Base-by-base conservation (phyloP, 2,113 vertebrate species). In the Salvelinus alpinus region DNA sequence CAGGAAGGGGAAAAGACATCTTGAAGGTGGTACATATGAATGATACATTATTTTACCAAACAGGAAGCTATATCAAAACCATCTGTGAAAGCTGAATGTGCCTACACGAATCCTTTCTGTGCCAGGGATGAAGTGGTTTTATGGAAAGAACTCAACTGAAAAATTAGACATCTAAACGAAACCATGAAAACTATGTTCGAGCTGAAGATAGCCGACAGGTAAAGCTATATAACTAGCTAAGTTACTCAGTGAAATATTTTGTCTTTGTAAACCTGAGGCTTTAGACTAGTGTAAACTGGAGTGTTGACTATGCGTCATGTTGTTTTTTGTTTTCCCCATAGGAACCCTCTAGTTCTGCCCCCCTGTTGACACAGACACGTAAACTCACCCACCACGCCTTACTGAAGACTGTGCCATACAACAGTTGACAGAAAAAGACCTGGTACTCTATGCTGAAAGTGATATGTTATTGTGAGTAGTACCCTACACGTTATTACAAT, bases 1-100 rank as follows among this genome's bases (percentile, higher is more conserved):
- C 88, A 88, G 96, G 8, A 92, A 93, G 0, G 96, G 97, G 65
- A 96, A 93, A 79, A 92, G 89, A 8, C 97, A 99, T 76, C 76
- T 93, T 0, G 86, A 93, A 76, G 93, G 97, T 98, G 80, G 94
- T 89, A 82, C 20, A 11, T 14, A 62, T 11, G 12, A 24, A 51
- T 8, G 1, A 2, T 25, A 5, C 22, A 6, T 34, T 16, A 69
- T 69, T 69, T 44, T 22, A 0, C 5, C 8, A 9, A 13, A 0
- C 29, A 20, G 11, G 11, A 3, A 31, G 5, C 24, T 1, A 4
- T 29, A 64, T 72, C n/a, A 20, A 8, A 64, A n/a, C 48, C 70
- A 47, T 31, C 13, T 66, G 27, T 34, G 25, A 22, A n/a, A 18
- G 6, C 20, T 66, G 22, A 57, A 25, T 67, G 18, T 44, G 1